Conservation (phyloP, 2,113 vertebrate genomes). For the Grantiella picta region DNA sequence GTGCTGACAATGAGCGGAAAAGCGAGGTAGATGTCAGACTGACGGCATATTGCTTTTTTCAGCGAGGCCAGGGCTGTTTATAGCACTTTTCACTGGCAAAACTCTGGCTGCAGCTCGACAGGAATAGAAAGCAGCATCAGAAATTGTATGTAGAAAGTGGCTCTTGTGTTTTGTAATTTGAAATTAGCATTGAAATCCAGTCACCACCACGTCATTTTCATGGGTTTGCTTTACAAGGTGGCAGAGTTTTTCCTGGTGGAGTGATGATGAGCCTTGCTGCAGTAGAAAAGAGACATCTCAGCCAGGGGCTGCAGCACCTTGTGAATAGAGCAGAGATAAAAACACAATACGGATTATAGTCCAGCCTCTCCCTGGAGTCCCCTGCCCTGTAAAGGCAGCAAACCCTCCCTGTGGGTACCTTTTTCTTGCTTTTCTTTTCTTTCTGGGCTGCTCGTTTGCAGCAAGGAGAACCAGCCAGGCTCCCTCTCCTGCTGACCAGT, state of each 20-base stretch:
- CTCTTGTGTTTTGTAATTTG: constrained; percentile 58
- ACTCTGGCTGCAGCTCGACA: constrained; percentile 64
- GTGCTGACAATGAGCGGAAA: constrained; percentile 97
- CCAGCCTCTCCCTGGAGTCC: not conserved
- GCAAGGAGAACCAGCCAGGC: not conserved
- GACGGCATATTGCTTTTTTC: constrained; percentile 82
- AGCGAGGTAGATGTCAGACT: constrained; percentile 84
- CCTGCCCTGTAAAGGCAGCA: not conserved
- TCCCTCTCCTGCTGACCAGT: not conserved
- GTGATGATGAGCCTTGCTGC: not conserved
- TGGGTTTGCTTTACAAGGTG: not conserved
- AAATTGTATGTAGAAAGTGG: constrained; percentile 61
- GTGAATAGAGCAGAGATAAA: not conserved
- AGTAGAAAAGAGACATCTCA: not conserved
- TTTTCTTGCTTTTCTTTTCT: not conserved
- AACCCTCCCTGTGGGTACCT: not conserved
- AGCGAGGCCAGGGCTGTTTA: constrained; percentile 80
- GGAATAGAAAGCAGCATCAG: constrained; percentile 76
- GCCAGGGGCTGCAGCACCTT: not conserved
- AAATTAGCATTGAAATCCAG: constrained; percentile 5
- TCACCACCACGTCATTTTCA: accelerated
- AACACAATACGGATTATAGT: not conserved
- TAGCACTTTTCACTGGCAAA: constrained; percentile 81
- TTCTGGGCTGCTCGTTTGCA: not conserved
- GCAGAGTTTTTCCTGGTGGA: not conserved